These are phyloP conservation scores for Cryptoblepharus egeriae DNA, from an alignment of 2,797 vertebrate species.

Conservation along the genomic window DNA sequence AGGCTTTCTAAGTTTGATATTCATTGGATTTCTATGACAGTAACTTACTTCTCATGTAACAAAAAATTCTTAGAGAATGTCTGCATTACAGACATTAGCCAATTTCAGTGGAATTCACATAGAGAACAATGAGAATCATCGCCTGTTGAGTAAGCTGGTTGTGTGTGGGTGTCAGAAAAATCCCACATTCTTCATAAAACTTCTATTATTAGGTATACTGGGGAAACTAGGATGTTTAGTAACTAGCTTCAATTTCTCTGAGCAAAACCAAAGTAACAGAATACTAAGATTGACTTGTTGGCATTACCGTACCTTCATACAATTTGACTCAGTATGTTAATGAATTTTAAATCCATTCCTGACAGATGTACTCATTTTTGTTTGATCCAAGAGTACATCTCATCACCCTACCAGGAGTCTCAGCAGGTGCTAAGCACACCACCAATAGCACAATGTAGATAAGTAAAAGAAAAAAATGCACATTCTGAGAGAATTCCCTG, in stretches of 20 bases:
- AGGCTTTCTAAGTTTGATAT: neutral
- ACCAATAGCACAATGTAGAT: too few species aligned
- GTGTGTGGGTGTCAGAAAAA: neutral
- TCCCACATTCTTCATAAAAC: neutral
- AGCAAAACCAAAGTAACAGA: too few species aligned
- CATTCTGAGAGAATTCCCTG: neutral
- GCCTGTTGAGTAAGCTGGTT: neutral
- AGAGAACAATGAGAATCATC: neutral
- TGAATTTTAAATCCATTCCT: neutral
- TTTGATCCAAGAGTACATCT: neutral
- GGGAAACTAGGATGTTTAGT: neutral
- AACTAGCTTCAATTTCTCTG: neutral
- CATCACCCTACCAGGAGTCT: too few species aligned
- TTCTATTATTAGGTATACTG: neutral
- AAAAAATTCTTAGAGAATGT: neutral
- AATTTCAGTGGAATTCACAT: neutral
- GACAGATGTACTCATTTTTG: neutral
- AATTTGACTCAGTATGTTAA: neutral
- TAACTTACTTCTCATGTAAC: neutral
- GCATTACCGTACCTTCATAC: neutral
- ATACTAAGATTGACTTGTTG: neutral
- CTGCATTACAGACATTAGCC: neutral
- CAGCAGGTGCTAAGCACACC: neutral
- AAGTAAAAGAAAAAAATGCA: neutral
- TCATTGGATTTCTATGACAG: neutral